phyloP scores from a whole-genome alignment of 2,797 vertebrate genomes.

The Esox masquinongy region DNA sequence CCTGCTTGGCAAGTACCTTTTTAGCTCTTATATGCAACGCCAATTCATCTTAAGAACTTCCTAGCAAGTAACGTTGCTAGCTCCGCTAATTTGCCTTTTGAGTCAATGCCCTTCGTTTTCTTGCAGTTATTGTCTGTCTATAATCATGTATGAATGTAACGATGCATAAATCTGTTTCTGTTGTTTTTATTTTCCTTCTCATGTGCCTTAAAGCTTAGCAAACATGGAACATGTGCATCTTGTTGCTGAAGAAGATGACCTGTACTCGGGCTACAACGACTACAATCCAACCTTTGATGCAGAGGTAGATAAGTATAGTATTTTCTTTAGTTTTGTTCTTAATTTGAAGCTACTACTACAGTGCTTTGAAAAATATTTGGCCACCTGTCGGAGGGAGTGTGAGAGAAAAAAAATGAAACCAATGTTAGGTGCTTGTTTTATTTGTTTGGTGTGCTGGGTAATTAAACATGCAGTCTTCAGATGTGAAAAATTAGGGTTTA shows the following conservation, averaged over 20 bases:
- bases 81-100: background rate
- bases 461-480: too few relatives aligned
- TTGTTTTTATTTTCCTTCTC: background rate
- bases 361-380: too few relatives aligned
- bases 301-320: slow-evolving; percentile 77
- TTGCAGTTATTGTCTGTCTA: background rate
- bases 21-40: too few relatives aligned
- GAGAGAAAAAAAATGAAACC: too few relatives aligned
- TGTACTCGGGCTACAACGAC: slow-evolving; percentile 98
- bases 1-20: too few relatives aligned
- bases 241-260: slow-evolving; percentile 87
- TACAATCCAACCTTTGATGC: slow-evolving; percentile 93
- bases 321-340: background rate
- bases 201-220: background rate
- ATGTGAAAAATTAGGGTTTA: too few relatives aligned
- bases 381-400: too few relatives aligned
- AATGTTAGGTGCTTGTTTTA: too few relatives aligned
- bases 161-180: too few relatives aligned
- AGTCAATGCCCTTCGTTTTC: background rate
- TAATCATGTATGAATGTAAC: background rate
- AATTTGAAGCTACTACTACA: too few relatives aligned
- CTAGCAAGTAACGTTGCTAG: background rate
- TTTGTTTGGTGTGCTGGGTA: too few relatives aligned
- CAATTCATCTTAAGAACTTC: background rate
- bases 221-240: slow-evolving; percentile 88